Percentiles rank a stretch among this genome's conserved stretches.
Evolutionary conservation across 2,797 vertebrate species (phyloP).

Genomic region (Menidia menidia): DNA sequence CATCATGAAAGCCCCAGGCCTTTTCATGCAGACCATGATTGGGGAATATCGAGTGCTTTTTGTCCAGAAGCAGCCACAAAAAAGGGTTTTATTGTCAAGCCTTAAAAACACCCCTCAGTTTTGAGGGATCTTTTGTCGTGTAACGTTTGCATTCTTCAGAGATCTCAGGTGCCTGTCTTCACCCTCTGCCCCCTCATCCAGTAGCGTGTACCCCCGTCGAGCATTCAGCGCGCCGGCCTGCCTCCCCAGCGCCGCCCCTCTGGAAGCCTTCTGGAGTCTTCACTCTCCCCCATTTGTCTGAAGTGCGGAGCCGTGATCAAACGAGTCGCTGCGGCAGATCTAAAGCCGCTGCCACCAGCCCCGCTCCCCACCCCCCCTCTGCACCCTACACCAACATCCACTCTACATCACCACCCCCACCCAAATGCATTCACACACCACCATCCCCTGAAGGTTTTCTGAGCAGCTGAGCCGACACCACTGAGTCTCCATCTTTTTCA

Average conservation of each 20-base stretch:
- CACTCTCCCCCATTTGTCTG: conserved; percentile 60
- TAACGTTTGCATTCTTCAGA: conserved; percentile 8
- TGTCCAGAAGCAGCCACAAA: conserved; percentile 27
- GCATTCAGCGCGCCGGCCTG: conserved; percentile 18
- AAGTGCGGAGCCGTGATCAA: conserved; percentile 75
- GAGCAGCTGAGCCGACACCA: conserved; percentile 47
- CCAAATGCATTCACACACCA: conserved; percentile 42
- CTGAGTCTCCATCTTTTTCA: conserved; percentile 61
- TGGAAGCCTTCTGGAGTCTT: conserved; percentile 36
- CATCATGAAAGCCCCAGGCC: conserved; percentile 52
- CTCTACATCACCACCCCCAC: conserved; percentile 46
- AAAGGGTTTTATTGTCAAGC: conserved; percentile 39
- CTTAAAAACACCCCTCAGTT: conserved; percentile 37
- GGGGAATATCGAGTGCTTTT: conserved; percentile 30
- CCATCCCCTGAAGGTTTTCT: conserved; percentile 48
- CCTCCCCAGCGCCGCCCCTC: conserved; percentile 9
- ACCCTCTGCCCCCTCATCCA: not conserved
- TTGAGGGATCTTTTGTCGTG: conserved; percentile 33
- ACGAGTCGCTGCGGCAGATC: conserved; percentile 62
- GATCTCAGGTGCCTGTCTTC: not conserved
- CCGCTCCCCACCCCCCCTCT: not conserved
- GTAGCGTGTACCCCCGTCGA: not conserved
- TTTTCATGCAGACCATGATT: conserved; percentile 61
- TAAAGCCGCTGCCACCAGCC: conserved; percentile 37
- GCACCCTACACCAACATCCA: conserved; percentile 50